A percentile compares a stretch with the other conserved stretches of the same genome.
phyloP scores from a whole-genome alignment of 2,797 vertebrate genomes.

The Myotis daubentonii region DNA sequence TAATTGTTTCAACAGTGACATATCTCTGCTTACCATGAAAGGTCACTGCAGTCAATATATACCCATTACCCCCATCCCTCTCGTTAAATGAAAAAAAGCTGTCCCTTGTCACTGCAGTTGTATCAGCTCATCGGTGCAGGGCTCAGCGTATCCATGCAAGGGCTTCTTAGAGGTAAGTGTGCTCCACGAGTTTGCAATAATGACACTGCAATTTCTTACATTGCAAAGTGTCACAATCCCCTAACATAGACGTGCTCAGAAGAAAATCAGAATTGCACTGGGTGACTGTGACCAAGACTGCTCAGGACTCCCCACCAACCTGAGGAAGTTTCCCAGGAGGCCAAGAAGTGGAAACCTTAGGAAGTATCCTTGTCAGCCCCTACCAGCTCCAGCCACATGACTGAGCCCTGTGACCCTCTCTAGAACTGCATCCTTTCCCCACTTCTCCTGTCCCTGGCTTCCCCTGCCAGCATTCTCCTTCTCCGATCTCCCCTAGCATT shows the following conservation, averaged over 20 bases:
- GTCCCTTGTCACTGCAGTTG: conserved; percentile 51
- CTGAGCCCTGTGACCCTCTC: not conserved
- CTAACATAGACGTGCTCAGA: not conserved
- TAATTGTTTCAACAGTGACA: conserved; percentile 85
- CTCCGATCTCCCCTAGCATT: not conserved
- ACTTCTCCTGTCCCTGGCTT: not conserved
- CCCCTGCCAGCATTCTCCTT: not conserved
- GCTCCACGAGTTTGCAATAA: conserved; percentile 46
- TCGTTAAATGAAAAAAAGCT: conserved; percentile 71
- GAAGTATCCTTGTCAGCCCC: not conserved
- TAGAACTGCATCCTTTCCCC: no score
- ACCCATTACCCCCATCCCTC: conserved; percentile 58
- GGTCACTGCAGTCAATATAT: conserved; percentile 79
- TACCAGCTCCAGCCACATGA: rapidly evolving
- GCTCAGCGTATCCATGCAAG: conserved; percentile 34
- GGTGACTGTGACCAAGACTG: not conserved
- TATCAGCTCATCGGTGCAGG: conserved; percentile 24
- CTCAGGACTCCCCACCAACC: not conserved
- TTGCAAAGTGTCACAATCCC: not conserved
- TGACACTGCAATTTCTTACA: conserved; percentile 39
- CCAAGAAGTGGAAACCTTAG: not conserved
- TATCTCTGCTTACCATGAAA: conserved; percentile 81
- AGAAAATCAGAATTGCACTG: not conserved
- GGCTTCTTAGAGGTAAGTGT: not conserved
- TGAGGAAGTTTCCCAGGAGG: not conserved